Evolutionary conservation across 2,888 invertebrate species (phyloP).

Genomic region (Arctia plantaginis): DNA sequence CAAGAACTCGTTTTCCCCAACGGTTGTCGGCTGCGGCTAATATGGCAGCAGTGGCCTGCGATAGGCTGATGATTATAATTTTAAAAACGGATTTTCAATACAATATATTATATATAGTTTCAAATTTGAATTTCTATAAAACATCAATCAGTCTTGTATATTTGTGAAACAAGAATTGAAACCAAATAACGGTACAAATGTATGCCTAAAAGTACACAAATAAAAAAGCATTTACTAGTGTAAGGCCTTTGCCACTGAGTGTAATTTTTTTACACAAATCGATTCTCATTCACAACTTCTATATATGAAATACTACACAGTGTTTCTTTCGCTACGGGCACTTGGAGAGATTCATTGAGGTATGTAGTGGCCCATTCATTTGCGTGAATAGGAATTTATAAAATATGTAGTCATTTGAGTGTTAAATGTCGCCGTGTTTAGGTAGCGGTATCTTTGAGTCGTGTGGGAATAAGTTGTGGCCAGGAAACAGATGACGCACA

Average conservation of each 20-base stretch:
- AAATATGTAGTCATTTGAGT: slow-evolving; percentile 57
- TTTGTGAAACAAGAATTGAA: too few species aligned
- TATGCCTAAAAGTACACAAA: too few species aligned
- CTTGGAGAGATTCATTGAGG: slow-evolving; percentile 43
- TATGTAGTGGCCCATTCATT: slow-evolving; percentile 14
- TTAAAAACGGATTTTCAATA: too few species aligned
- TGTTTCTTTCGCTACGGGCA: slow-evolving; percentile 41
- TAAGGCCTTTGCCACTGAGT: background rate
- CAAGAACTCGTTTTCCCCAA: too few species aligned
- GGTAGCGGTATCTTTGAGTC: slow-evolving; percentile 78
- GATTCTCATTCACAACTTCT: slow-evolving; percentile 46
- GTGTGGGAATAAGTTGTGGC: slow-evolving; percentile 53
- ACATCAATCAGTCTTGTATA: too few species aligned
- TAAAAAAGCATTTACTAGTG: too few species aligned
- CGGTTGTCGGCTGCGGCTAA: too few species aligned
- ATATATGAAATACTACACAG: slow-evolving; percentile 46
- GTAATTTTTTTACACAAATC: slow-evolving; percentile 29
- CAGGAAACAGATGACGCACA: slow-evolving; percentile 17
- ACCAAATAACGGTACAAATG: too few species aligned
- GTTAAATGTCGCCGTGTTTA: slow-evolving; percentile 70
- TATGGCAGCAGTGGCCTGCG: too few species aligned
- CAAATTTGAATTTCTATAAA: too few species aligned
- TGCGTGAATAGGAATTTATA: slow-evolving; percentile 27
- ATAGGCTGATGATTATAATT: too few species aligned
- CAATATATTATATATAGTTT: too few species aligned